These are phyloP conservation scores for Lagopus leucura DNA, from an alignment of 2,113 vertebrate species.

Conservation along the genomic window DNA sequence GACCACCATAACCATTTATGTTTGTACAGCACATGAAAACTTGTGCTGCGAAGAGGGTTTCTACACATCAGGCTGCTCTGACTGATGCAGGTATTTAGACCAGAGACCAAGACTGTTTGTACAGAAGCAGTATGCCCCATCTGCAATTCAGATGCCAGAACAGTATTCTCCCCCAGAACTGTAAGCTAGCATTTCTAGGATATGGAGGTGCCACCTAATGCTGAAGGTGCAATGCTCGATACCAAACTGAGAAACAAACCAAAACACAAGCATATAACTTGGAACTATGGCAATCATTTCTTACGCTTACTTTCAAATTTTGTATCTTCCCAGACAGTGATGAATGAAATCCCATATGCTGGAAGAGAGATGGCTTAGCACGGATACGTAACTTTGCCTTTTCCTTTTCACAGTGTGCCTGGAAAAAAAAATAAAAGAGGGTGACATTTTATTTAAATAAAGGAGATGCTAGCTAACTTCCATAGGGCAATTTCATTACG, in stretches of 20 bases:
- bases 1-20: background rate
- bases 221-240: background rate
- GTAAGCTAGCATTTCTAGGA: background rate
- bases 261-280: background rate
- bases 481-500: background rate
- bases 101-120: background rate
- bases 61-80: background rate
- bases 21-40: background rate
- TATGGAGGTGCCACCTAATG: background rate
- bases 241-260: background rate
- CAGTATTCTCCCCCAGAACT: background rate
- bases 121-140: background rate
- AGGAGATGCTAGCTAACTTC: background rate
- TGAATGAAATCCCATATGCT: conserved; percentile 79
- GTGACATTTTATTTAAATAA: background rate
- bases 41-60: background rate
- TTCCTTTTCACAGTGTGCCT: conserved; percentile 73
- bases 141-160: background rate
- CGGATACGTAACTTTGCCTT: conserved; percentile 71
- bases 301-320: conserved; percentile 76
- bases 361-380: conserved; percentile 83
- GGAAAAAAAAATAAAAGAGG: conserved; percentile 13
- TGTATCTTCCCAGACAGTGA: conserved; percentile 76
- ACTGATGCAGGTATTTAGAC: background rate
- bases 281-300: background rate